Conservation (phyloP, 1,140 invertebrate genomes). For the Vollenhovia emeryi region DNA sequence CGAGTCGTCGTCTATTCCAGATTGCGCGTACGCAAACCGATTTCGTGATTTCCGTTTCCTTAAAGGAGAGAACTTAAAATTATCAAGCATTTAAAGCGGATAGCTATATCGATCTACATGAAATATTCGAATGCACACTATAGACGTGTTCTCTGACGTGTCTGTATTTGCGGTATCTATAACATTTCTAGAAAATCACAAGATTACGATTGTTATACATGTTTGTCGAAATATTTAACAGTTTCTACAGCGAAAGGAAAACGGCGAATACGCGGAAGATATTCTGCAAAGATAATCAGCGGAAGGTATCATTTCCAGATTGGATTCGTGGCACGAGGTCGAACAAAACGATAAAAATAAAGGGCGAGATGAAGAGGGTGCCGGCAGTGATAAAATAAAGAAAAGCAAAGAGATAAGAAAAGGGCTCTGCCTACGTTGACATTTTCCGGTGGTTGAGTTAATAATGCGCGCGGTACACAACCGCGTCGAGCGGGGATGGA, state of each 20-base stretch:
- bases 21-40: constrained; percentile 18
- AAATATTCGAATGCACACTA: neutral
- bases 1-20: constrained; percentile 24
- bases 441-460: constrained; percentile 85
- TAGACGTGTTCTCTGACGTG: neutral
- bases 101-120: neutral
- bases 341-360: constrained; percentile 71
- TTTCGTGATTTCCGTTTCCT: constrained; percentile 36
- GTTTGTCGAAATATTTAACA: neutral
- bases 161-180: neutral
- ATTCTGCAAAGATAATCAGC: constrained; percentile 33
- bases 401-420: constrained; percentile 71
- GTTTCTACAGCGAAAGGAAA: neutral
- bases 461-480: constrained; percentile 84
- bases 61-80: neutral
- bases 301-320: constrained; percentile 37
- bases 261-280: neutral
- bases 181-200: neutral
- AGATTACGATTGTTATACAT: too few species aligned
- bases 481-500: constrained; percentile 61
- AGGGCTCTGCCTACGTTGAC: constrained; percentile 79
- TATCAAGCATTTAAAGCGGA: constrained; percentile 27
- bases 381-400: constrained; percentile 77
- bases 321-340: constrained; percentile 48
- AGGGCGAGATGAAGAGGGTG: constrained; percentile 23